Evolutionary conservation across 2,888 invertebrate genomes (phyloP), one percentile per base, ranked within the genome.

Genomic region (Drosophila histrio): DNA sequence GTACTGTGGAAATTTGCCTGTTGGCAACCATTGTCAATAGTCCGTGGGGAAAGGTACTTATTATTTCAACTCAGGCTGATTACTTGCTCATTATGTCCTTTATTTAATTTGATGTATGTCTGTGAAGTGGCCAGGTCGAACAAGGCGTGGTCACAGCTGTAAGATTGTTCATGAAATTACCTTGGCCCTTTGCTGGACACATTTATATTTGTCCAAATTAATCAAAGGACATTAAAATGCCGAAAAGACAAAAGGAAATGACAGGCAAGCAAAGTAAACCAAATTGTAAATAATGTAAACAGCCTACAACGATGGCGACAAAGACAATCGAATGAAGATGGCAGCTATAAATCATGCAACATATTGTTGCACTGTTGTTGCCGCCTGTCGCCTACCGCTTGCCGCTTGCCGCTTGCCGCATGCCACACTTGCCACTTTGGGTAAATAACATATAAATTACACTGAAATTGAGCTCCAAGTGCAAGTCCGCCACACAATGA

Each of bases 381-480:
- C 38, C 44, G 46, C 22, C 22, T n/a, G 49, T 64, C 58, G 68
- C 64, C 66, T 74, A 13, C 15, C 66, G n/a, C n/a, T n/a, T n/a
- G n/a, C n/a, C n/a, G n/a, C n/a, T n/a, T n/a, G n/a, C n/a, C 34
- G 62, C 30, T 44, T 24, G 43, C 26, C 67, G 58, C 5, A n/a
- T n/a, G 30, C 30, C 46, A 65, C 36, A 52, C 26, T 44, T 44
- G 58, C 72, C 60, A 73, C 68, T 77, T 74, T 78, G 54, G 71
- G 72, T 79, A 85, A 85, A 87, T 72, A 80, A 71, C 72, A 80
- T 70, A 85, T 83, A 87, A 87, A 85, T 85, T 83, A 85, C 80
- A 68, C 39, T 53, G 68, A 85, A 82, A 80, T 85, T 77, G 78
- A 73, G 72, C 78, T 3, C 3, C 74, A 84, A 87, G 72, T 79